Base-by-base conservation (phyloP, 2,113 vertebrate genomes). In the Colius striatus region DNA sequence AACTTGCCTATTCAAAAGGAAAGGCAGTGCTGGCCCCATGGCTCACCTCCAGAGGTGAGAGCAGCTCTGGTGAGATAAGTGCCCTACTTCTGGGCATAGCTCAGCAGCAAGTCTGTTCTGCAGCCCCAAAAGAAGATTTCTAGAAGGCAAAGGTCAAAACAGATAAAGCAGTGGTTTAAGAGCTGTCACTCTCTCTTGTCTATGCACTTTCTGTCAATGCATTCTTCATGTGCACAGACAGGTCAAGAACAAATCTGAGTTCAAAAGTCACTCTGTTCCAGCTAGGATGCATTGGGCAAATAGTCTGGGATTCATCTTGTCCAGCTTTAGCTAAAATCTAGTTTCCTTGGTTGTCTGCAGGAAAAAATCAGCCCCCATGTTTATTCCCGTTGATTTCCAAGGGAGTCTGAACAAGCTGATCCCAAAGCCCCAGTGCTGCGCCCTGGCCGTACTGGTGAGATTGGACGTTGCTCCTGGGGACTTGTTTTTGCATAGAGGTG, bases 21-120 rank as follows among this genome's bases (percentile, higher is more conserved):
- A 29, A 66, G 54, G 48, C 53, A 0, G 0, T 53, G 48, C 90
- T 84, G 79, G 23, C 71, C 75, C 43, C 18, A 2, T 0, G 10
- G 45, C 53, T 94, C 55, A 78, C 47, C 55, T 80, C 79, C 27
- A 73, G 79, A 25, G 80, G 71, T 25, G 84, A 76, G 91, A 90
- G 76, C 63, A 68, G 75, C 57, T 66, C 73, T 63, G 76, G 85
- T 50, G 92, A 93, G 90, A 89, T 95, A 94, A 95, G 38, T 45
- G 86, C 57, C 79, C 78, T 96, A 74, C 94, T 96, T 90, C 76
- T 84, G 91, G 83, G 20, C 55, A 67, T 3, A 63, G 86, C 88
- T 92, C 72, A 53, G 67, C 74, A 77, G 78, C 68, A 26, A 30
- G 63, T 60, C 73, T 67, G 34, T 4, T n/a, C 76, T 71, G 61